Base-by-base conservation (phyloP, 2,113 vertebrate genomes). In the Empidonax traillii region DNA sequence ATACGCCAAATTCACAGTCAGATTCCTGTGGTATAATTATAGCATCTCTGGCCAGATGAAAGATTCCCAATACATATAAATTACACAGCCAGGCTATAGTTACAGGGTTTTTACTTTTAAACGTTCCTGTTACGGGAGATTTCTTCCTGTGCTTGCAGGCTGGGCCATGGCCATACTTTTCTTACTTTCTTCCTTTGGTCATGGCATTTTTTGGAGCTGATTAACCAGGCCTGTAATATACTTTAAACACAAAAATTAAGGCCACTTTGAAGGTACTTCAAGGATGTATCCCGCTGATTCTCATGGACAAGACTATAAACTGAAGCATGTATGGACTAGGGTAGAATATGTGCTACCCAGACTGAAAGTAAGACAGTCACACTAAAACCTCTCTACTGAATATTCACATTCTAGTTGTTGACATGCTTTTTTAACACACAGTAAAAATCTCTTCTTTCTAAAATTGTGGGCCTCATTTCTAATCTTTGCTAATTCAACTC, bases 1-100 rank as follows among this genome's bases (percentile, higher is more conserved):
- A 96, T 89, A 87, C 9, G 47, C 76, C 75, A 92, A 92, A 97
- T 96, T 93, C 89, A 82, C 39, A 87, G 94, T 96, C 82, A 80
- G 77, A 96, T 96, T 96, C 85, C 74, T 66, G 59, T 75, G 62
- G 52, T 83, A 9, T 94, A 96, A 97, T 95, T 92, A 73, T 9
- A 87, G 33, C n/a, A 80, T 83, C 65, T 89, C 73, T 93, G 82
- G 85, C 77, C 82, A 88, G 58, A 87, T 82, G 90, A 96, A 93
- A 94, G 68, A 81, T 91, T 76, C 66, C 76, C 79, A 78, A 88
- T 96, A 94, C 52, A 65, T 75, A 89, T 69, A 94, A 92, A 95
- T 92, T 71, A 86, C 44, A 67, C 27, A 30, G 66, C 55, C 76
- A 89, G 66, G 44, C 79, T 92, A 72, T 25, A 53, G 61, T 75